phyloP scores from a whole-genome alignment of 1,140 invertebrate genomes.

The Bilobella aurantiaca region DNA sequence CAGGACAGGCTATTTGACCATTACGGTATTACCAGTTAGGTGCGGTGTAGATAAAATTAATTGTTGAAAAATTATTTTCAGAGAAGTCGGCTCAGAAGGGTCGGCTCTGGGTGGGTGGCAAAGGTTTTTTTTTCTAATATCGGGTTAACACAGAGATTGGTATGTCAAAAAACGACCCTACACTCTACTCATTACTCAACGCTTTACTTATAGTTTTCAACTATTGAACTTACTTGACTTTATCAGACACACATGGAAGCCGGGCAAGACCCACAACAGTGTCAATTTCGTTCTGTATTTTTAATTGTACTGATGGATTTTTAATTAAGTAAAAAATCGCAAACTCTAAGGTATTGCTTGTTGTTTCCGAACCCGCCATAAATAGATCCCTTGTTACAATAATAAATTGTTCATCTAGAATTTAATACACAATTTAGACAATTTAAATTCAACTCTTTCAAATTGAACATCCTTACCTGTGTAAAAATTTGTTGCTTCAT shows the following conservation, averaged over 20 bases:
- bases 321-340: conserved; percentile 63
- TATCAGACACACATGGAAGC: conserved; percentile 47
- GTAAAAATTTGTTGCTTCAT: conserved; percentile 20
- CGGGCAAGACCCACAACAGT: conserved; percentile 55
- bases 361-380: conserved; percentile 70
- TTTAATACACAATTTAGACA: too few relatives aligned
- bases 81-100: too few relatives aligned
- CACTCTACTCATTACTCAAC: too few relatives aligned
- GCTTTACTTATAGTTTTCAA: background rate
- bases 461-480: conserved; percentile 17
- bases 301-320: conserved; percentile 62
- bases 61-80: too few relatives aligned
- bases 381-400: conserved; percentile 45
- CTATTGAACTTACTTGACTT: conserved; percentile 1
- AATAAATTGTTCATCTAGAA: conserved; percentile 24
- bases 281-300: conserved; percentile 69
- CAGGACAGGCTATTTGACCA: too few relatives aligned
- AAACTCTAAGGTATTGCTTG: conserved; percentile 62
- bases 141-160: too few relatives aligned
- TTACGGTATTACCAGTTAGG: too few relatives aligned
- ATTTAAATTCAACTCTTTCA: too few relatives aligned
- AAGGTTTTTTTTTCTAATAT: too few relatives aligned
- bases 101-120: too few relatives aligned
- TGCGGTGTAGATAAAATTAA: too few relatives aligned
- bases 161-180: too few relatives aligned